Base-by-base conservation (phyloP, 2,113 vertebrate species). In the Martes martes region DNA sequence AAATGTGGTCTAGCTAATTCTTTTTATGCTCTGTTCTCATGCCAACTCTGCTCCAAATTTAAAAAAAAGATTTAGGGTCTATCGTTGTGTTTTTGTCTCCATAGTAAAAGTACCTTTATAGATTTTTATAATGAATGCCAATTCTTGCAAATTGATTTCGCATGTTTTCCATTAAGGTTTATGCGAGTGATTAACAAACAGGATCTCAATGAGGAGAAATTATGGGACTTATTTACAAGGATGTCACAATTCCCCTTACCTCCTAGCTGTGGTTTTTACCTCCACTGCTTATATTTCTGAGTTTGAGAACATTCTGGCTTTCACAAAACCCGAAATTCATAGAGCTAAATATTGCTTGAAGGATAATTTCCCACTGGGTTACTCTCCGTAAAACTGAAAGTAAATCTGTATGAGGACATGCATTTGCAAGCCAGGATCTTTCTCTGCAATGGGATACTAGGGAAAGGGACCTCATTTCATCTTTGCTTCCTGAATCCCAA, bases 141-240 rank as follows among this genome's bases (percentile, higher is more conserved):
- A 91, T 97, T 76, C 86, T 98, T 96, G 71, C 91, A 98, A 98
- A 98, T 96, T 95, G 94, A 63, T 97, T 76, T 76, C 96, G 88
- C 94, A 76, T 94, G 19, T 87, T 95, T 98, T 97, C 97, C 97
- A 88, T 97, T 91, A 98, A 97, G 39, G 59, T 39, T 59, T 65
- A 97, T 89, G 97, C 97, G 95, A 98, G 98, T 98, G 98, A 98
- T 95, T 97, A 96, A 98, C 96, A 96, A 98, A 97, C 50, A 76
- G 95, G 95, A 84, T 97, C 96, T 91, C 84, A n/a, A 42, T 65
- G 61, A 88, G 91, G 98, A 92, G 71, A 94, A 97, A 96, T 39
- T 71, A 86, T 9, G 95, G 93, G 95, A 94, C 69, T 83, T 98
- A 86, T 91, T 97, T 97, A 96, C 95, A 98, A 98, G 80, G 50